Conservation (phyloP, 2,797 vertebrate genomes). For the Parauchenoglanis punctatus region DNA sequence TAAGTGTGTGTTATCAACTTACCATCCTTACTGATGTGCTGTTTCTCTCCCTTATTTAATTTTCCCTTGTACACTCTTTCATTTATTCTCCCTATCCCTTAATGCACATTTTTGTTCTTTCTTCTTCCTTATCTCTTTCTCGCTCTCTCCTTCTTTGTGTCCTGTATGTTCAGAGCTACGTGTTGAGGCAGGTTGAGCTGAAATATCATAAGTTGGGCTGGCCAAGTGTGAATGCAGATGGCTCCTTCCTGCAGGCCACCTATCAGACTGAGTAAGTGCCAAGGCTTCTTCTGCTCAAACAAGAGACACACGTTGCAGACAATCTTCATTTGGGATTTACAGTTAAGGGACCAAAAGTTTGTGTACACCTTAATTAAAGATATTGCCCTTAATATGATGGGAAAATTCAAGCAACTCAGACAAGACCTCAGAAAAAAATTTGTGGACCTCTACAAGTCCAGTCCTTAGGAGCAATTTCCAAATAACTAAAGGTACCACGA, state of each 20-base stretch:
- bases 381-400: neutral
- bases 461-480: neutral
- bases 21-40: neutral
- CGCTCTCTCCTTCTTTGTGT: neutral
- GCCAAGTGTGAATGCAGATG: conserved; percentile 83
- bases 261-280: conserved; percentile 90
- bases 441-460: neutral
- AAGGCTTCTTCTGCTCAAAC: neutral
- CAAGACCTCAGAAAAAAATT: neutral
- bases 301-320: neutral
- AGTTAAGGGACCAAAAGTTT: neutral
- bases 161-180: conserved; percentile 83
- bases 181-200: conserved; percentile 91
- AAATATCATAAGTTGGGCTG: conserved; percentile 95
- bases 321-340: neutral
- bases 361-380: neutral
- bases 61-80: neutral
- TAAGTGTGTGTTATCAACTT: neutral
- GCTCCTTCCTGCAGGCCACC: conserved; percentile 84
- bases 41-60: neutral
- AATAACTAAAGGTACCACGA: neutral
- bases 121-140: neutral
- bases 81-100: neutral
- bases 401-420: neutral
- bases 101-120: neutral